These are phyloP conservation scores for Urocolius indicus DNA, from an alignment of 2,113 vertebrate genomes.

Conservation along the genomic window DNA sequence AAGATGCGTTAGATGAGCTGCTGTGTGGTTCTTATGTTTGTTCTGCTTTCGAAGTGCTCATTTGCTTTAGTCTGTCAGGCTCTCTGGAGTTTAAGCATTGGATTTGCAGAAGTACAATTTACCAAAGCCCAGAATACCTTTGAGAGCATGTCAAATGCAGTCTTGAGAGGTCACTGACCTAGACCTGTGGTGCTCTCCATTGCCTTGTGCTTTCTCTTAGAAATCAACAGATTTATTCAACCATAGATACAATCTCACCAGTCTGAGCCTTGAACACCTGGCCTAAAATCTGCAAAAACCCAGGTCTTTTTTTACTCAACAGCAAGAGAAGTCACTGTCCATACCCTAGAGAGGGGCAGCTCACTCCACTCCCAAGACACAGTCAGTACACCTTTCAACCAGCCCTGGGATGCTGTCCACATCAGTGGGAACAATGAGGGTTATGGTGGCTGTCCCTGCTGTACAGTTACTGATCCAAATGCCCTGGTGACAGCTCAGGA, in stretches of 20 bases:
- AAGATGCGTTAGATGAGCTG: background rate
- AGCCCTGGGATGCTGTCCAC: background rate
- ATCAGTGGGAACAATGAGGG: background rate
- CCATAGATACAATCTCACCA: background rate
- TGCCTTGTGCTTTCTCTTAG: background rate
- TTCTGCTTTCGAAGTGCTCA: background rate
- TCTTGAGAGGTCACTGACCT: background rate
- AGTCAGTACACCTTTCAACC: background rate
- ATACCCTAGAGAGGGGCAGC: accelerated
- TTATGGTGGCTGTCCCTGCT: background rate
- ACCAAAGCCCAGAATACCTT: background rate
- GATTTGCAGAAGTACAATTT: background rate
- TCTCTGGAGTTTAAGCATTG: background rate
- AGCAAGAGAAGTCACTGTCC: background rate
- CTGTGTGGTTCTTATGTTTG: background rate
- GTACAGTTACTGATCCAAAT: background rate
- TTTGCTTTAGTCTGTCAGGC: background rate
- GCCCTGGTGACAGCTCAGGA: background rate
- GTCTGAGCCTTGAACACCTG: background rate
- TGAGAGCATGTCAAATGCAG: background rate
- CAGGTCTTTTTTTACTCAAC: background rate
- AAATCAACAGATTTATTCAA: background rate
- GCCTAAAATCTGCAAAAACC: background rate
- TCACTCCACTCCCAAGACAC: background rate
- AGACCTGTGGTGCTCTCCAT: background rate